Evolutionary conservation across 2,888 invertebrate species (phyloP), one percentile per base, ranked within the genome.

Genomic region (Megastigmus dorsalis): DNA sequence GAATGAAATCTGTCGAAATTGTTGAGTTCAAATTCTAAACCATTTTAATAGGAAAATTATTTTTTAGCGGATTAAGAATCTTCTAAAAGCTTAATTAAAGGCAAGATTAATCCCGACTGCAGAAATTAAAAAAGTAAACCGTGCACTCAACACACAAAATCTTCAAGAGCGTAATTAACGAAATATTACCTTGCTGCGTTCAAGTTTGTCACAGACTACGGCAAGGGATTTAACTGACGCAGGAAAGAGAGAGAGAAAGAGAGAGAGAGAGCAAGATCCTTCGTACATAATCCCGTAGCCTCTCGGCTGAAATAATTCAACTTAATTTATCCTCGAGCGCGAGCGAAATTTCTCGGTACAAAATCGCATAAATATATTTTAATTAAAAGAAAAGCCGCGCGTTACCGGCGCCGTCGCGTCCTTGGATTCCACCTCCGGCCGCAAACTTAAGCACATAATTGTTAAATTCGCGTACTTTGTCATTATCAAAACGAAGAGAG

Each of bases 81-180:
- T 54, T 60, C 5, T 33, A 10, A 33, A 45, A 63, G 36, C 33
- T 23, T 50, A 50, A 63, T 63, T 63, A 63, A 63, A 45, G 9
- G 4, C 5, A n/a, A 26, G 48, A 63, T 63, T 13, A 60, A 45
- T 4, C 43, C 33, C 6, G 18, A 15, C 28, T n/a, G 30, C 26
- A 7, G 48, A 43, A 33, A 63, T 48, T 48, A 50, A 63, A 36
- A n/a, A n/a, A n/a, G n/a, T 23, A 50, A 63, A 63, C 48, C 48
- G 30, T 36, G 15, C 62, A 13, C 15, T n/a, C n/a, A n/a, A n/a
- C n/a, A n/a, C 4, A n/a, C 33, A 10, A 33, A n/a, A 48, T 50
- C 48, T 63, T 50, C 23, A 33, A 36, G 62, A 48, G 23, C 23
- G 48, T 63, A 63, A 63, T 63, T 63, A 63, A 63, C 48, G 62